Conservation (phyloP, 53 echinoderm and acorn worm species). For the Glandiceps talaboti region DNA sequence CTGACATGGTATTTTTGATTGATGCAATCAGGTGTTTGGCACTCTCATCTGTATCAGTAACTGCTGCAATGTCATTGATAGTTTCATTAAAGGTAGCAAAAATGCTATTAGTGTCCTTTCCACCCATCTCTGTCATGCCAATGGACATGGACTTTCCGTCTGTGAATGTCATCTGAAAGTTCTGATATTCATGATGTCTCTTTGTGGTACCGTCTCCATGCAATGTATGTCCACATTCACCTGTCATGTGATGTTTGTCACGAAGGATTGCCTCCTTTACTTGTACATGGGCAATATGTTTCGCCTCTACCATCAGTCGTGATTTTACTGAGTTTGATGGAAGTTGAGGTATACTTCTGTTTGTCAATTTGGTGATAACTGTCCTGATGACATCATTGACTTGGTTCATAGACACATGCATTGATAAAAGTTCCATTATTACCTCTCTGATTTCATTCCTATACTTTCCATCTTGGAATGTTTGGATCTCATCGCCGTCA, state of each 20-base stretch:
- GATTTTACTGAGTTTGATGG: conserved; percentile 13
- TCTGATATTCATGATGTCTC: conserved; percentile 37
- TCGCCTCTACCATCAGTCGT: conserved; percentile 23
- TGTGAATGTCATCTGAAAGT: conserved; percentile 29
- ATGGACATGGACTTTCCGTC: conserved; percentile 13
- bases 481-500: conserved; percentile 9
- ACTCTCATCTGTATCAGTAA: background rate
- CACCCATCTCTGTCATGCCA: conserved; percentile 18
- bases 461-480: conserved; percentile 23
- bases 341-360: background rate
- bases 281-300: conserved; percentile 22
- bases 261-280: background rate
- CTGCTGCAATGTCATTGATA: conserved; percentile 25
- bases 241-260: background rate
- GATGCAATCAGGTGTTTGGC: conserved; percentile 17
- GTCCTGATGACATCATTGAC: conserved; percentile 11
- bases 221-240: background rate
- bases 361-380: conserved; percentile 11
- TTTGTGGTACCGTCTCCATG: conserved; percentile 57
- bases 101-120: conserved; percentile 17
- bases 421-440: background rate
- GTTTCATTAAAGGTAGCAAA: conserved; percentile 22
- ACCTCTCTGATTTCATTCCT: conserved; percentile 18
- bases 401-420: conserved; percentile 16
- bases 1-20: conserved; percentile 39